Percentiles rank a stretch among this genome's conserved stretches.
These are phyloP conservation scores for Homalodisca vitripennis DNA, from an alignment of 1,140 invertebrate genomes.

Conservation along the genomic window DNA sequence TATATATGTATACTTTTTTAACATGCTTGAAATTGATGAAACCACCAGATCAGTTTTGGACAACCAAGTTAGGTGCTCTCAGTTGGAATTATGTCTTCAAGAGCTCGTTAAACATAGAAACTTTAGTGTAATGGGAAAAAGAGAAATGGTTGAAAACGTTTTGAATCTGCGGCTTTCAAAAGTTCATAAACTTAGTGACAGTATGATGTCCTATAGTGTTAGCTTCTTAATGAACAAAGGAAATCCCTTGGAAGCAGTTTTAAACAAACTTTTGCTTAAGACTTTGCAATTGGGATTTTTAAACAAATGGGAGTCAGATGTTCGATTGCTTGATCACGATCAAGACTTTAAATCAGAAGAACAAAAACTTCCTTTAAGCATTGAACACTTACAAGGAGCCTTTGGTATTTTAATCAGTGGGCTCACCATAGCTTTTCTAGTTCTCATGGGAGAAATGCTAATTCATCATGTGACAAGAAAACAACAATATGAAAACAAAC, in stretches of 20 bases:
- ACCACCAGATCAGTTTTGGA: background rate
- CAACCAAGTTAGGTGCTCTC: background rate
- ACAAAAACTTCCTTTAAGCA: too few species aligned
- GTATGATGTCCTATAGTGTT: background rate
- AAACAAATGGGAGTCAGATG: slow-evolving; percentile 9
- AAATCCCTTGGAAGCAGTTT: background rate
- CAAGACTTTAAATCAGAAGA: too few species aligned
- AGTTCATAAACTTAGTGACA: background rate
- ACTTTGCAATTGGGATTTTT: background rate
- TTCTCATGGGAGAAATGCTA: too few species aligned
- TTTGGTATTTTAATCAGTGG: too few species aligned
- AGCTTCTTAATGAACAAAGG: background rate
- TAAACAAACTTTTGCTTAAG: background rate
- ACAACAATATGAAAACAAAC: too few species aligned
- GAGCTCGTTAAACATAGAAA: background rate
- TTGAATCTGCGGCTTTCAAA: background rate
- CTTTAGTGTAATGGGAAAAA: slow-evolving; percentile 12
- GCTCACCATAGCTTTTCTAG: too few species aligned
- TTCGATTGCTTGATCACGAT: too few species aligned
- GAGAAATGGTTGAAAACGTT: background rate
- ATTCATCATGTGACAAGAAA: too few species aligned
- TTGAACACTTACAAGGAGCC: too few species aligned
- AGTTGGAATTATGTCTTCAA: background rate
- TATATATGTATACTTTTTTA: background rate
- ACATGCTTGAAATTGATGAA: background rate